These are phyloP conservation scores for Periplaneta americana DNA, from an alignment of 1,140 invertebrate genomes.

Conservation along the genomic window DNA sequence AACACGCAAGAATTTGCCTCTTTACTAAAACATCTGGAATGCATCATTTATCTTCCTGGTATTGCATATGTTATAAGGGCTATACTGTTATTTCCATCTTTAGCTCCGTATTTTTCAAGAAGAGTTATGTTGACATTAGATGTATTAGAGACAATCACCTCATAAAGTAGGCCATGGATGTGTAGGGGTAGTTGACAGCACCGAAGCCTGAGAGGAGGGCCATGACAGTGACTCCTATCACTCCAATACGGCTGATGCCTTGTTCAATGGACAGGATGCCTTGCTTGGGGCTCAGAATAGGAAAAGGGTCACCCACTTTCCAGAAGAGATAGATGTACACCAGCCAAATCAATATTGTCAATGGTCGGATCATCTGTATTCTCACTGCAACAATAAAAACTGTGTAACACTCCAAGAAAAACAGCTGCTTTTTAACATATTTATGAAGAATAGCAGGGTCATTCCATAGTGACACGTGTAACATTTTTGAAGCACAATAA, in stretches of 20 bases:
- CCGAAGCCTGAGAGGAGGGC: constrained; percentile 98
- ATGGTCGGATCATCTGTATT: constrained; percentile 65
- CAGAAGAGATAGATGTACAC: constrained; percentile 95
- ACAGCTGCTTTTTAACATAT: no score
- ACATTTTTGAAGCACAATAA: no score
- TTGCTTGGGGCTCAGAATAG: constrained; percentile 90
- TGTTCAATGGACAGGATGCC: constrained; percentile 94
- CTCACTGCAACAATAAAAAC: constrained; percentile 64
- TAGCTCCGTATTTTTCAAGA: no score
- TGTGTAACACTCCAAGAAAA: no score
- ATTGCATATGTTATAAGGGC: no score
- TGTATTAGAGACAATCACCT: constrained; percentile 56
- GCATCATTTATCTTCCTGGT: no score
- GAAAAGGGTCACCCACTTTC: constrained; percentile 99
- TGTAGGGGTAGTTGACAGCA: constrained; percentile 99
- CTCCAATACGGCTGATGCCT: constrained; percentile 91
- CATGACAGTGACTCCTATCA: constrained; percentile 99
- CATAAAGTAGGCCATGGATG: constrained; percentile 98
- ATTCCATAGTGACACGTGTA: no score
- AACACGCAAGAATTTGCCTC: no score
- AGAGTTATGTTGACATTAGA: no score
- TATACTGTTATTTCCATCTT: no score
- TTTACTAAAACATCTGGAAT: no score
- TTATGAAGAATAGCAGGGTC: no score
- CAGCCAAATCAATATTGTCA: constrained; percentile 83